Percentiles rank a stretch among this genome's conserved stretches.
Conservation (phyloP, 2,797 vertebrate species). For the Champsocephalus gunnari region DNA sequence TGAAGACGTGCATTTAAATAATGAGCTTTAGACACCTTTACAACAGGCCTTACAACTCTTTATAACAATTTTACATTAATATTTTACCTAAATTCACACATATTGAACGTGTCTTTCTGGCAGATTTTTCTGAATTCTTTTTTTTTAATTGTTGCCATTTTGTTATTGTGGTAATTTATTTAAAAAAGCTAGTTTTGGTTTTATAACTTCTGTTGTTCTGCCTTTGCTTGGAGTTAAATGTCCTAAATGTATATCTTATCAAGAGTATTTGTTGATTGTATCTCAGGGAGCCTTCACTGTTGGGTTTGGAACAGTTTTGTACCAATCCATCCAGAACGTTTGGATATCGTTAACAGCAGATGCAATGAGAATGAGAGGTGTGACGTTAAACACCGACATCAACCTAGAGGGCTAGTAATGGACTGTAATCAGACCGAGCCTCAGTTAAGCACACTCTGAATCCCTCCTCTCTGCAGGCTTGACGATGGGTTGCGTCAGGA, state of each 20-base stretch:
- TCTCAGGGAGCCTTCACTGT: background rate
- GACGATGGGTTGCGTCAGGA: conserved; percentile 97
- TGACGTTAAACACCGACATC: background rate
- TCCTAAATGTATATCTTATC: background rate
- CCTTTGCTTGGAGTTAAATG: background rate
- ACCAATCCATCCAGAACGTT: background rate
- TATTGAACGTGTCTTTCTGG: background rate
- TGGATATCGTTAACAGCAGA: background rate
- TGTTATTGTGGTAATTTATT: background rate
- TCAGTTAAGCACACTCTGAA: background rate
- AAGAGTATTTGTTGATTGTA: background rate
- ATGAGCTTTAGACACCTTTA: background rate
- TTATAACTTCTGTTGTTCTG: background rate
- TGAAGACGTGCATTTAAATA: background rate
- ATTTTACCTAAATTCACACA: background rate
- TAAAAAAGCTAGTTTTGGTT: no score
- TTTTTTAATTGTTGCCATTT: background rate
- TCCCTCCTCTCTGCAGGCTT: conserved; percentile 77
- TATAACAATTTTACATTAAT: no score
- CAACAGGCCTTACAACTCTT: no score
- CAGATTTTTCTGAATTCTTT: background rate
- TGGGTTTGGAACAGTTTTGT: background rate
- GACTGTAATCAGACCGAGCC: no score
- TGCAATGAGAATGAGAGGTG: background rate
- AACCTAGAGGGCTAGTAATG: background rate